Evolutionary conservation across 2,888 invertebrate species (phyloP).

Genomic region (Melieria picta): DNA sequence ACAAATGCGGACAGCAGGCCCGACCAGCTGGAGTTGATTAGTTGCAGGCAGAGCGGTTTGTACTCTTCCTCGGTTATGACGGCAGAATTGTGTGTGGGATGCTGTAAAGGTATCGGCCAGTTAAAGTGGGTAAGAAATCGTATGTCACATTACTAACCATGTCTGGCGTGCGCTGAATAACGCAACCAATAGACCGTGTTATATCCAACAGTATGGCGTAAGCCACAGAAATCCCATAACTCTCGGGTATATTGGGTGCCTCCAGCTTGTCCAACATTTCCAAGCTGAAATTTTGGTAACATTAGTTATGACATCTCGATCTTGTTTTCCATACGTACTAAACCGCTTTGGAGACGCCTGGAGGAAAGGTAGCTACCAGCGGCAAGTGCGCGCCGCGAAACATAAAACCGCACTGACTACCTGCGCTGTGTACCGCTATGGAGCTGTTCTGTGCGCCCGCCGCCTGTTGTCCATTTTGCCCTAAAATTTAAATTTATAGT

Average conservation of each 20-base stretch:
- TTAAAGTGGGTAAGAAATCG: neutral
- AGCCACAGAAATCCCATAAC: conserved; percentile 96
- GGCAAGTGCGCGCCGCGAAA: conserved; percentile 94
- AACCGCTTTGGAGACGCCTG: conserved; percentile 87
- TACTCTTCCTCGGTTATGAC: conserved; percentile 58
- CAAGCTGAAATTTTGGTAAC: conserved; percentile 70
- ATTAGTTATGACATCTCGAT: neutral
- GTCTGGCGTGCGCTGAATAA: conserved; percentile 71
- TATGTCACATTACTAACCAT: conserved; percentile 38
- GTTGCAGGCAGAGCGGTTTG: conserved; percentile 71
- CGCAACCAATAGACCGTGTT: conserved; percentile 83
- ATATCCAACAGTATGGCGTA: conserved; percentile 94
- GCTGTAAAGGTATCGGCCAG: conserved; percentile 32
- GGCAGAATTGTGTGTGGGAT: conserved; percentile 54
- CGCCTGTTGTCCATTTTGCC: conserved; percentile 56
- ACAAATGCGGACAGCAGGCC: conserved; percentile 91
- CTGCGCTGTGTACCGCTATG: conserved; percentile 66
- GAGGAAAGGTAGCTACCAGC: conserved; percentile 83
- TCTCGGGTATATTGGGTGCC: conserved; percentile 93
- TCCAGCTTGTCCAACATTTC: conserved; percentile 97
- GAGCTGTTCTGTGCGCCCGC: conserved; percentile 53
- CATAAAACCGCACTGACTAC: conserved; percentile 77
- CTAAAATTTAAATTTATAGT: conserved; percentile 24
- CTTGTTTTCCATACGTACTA: conserved; percentile 76
- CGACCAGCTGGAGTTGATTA: conserved; percentile 95